Percentiles rank a stretch among this genome's conserved stretches.
These are phyloP conservation scores for Apus apus DNA, from an alignment of 2,113 vertebrate genomes.

Conservation along the genomic window DNA sequence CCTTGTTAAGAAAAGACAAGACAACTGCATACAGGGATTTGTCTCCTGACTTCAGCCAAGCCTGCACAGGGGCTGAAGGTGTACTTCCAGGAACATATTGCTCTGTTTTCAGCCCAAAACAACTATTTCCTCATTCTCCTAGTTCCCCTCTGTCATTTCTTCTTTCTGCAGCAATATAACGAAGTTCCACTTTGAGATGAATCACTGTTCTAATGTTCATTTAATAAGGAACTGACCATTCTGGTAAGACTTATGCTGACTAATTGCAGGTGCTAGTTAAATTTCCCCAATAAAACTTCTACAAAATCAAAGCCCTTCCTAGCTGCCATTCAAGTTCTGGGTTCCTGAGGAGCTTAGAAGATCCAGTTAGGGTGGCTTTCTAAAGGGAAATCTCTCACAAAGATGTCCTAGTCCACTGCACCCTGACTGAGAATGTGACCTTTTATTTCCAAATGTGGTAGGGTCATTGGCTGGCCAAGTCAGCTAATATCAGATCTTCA, in stretches of 20 bases:
- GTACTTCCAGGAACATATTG: constrained; percentile 58
- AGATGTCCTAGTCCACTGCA: background rate
- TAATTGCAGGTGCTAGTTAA: constrained; percentile 58
- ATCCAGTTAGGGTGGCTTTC: background rate
- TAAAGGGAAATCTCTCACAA: background rate
- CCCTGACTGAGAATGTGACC: background rate
- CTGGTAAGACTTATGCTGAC: constrained; percentile 50
- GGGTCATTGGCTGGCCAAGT: background rate
- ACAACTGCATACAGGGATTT: background rate
- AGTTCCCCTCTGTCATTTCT: constrained; percentile 61
- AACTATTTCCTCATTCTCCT: constrained; percentile 56
- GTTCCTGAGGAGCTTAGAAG: background rate
- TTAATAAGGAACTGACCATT: constrained; percentile 60
- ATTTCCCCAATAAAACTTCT: constrained; percentile 44
- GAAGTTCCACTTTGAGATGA: constrained; percentile 66
- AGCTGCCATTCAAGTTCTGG: constrained; percentile 38
- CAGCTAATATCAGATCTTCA: background rate
- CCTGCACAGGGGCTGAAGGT: background rate
- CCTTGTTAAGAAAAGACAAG: background rate
- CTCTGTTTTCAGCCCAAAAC: constrained; percentile 27
- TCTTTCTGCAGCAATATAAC: constrained; percentile 51
- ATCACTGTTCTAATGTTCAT: constrained; percentile 58
- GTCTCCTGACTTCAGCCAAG: background rate
- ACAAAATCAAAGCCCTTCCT: constrained; percentile 30
- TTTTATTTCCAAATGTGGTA: background rate